A percentile compares a stretch with the other conserved stretches of the same genome.
These are phyloP conservation scores for Petrocephalus microphthalmus DNA, from an alignment of 2,113 vertebrate species.

Conservation along the genomic window DNA sequence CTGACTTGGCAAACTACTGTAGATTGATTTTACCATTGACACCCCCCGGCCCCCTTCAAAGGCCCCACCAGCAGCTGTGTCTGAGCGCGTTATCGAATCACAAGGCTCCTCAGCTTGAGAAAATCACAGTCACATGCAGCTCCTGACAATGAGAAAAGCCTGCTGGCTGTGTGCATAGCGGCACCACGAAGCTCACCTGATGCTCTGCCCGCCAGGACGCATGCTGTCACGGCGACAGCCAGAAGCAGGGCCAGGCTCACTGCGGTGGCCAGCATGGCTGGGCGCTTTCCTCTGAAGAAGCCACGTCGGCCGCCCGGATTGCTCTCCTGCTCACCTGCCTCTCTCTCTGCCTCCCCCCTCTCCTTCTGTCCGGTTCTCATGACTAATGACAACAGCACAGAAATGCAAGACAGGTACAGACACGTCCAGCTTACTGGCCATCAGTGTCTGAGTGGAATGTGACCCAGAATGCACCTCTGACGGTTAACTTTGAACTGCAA, in stretches of 20 bases:
- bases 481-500: conserved; percentile 7
- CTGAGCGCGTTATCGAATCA: not conserved
- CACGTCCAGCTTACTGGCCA: not conserved
- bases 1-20: not conserved
- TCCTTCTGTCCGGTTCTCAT: not conserved
- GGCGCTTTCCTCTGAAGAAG: conserved; percentile 24
- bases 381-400: not conserved
- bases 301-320: conserved; percentile 5
- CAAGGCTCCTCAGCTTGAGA: not conserved
- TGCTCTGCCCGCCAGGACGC: conserved; percentile 24
- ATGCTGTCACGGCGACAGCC: conserved; percentile 22
- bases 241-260: conserved; percentile 31
- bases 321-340: not conserved
- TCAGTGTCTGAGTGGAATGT: conserved; percentile 14
- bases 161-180: not conserved
- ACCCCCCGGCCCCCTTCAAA: not conserved
- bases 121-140: not conserved
- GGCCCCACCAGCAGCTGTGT: not conserved
- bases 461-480: not conserved
- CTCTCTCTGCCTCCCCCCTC: not conserved
- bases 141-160: not conserved
- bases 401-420: not conserved
- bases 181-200: conserved; percentile 12
- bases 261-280: conserved; percentile 28
- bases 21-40: not conserved